phyloP scores from a whole-genome alignment of 2,888 invertebrate species.

The Melieria omissa region DNA sequence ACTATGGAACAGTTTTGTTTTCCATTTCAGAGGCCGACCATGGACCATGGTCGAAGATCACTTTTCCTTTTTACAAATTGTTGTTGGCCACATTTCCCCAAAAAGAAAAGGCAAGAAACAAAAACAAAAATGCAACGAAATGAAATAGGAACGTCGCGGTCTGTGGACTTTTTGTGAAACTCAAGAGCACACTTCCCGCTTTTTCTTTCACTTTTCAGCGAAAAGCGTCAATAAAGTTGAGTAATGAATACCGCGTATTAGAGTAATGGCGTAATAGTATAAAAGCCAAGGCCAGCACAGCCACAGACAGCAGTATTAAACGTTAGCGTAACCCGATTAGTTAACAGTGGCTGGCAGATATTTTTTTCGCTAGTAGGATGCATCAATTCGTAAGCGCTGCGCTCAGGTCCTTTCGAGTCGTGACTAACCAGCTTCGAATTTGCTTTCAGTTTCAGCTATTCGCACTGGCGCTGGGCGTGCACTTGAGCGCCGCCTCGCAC shows the following conservation, averaged over 20 bases:
- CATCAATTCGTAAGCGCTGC: constrained; percentile 6
- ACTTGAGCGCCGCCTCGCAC: constrained; percentile 35
- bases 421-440: background rate
- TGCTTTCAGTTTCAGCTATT: constrained; percentile 11
- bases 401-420: too few relatives aligned
- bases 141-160: background rate
- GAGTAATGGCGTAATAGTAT: constrained; percentile 26
- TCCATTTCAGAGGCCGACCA: too few relatives aligned
- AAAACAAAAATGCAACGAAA: background rate
- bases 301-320: constrained; percentile 44
- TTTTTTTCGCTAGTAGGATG: constrained; percentile 19
- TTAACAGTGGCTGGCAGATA: background rate
- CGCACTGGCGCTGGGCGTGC: background rate
- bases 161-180: constrained; percentile 18
- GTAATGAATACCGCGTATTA: background rate
- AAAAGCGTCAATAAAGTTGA: constrained; percentile 7
- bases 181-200: constrained; percentile 30
- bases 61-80: too few relatives aligned
- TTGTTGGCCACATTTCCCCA: too few relatives aligned
- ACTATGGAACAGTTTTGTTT: background rate
- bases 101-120: too few relatives aligned
- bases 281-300: constrained; percentile 43
- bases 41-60: too few relatives aligned
- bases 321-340: background rate
- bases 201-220: constrained; percentile 25